Evolutionary conservation across 2,797 vertebrate species (phyloP), one percentile per base, ranked within the genome.

Genomic region (Spinibarbus caldwelli): DNA sequence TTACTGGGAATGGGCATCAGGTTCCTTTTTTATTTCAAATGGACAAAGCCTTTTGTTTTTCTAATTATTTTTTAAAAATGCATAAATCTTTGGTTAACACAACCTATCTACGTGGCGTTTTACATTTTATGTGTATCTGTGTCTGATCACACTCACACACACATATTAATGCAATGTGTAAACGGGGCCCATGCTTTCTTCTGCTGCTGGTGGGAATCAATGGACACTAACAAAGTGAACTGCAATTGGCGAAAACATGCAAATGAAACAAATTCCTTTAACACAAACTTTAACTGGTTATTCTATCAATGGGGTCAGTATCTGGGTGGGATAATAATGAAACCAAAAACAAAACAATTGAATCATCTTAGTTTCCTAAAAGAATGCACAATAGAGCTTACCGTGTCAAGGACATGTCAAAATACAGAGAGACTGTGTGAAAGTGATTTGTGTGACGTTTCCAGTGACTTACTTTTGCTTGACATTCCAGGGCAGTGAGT

Each of bases 281-380:
- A 86, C 17, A 36, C 64, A 82, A 88, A 62, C 62, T 26, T 84
- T 78, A 67, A 75, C 80, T 26, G 59, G 43, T 78, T 80, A 34
- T 80, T 81, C 41, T 43, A 73, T 73, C 68, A 75, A 62, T 62
- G 72, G 36, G 41, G 84, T 89, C 86, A 41, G 70, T 45, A 52
- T 41, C 83, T 85, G 86, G 86, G 66, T 79, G 86, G 89, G 83
- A 41, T 82, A 66, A 84, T 79, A n/a, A 19, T 62, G 75, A 87
- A 89, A 91, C 88, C 64, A 90, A 89, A 89, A 89, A 79, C 70
- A 89, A 91, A 92, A 89, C 84, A 90, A 89, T 81, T 26, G 70
- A 90, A 89, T 90, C 76, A 49, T 75, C 85, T 87, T 15, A 47
- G 72, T 85, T 89, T 85, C 77, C 87, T 71, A 66, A 64, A 84